These are phyloP conservation scores for Ptiloglossa arizonensis DNA, from an alignment of 1,140 invertebrate species.

Conservation along the genomic window DNA sequence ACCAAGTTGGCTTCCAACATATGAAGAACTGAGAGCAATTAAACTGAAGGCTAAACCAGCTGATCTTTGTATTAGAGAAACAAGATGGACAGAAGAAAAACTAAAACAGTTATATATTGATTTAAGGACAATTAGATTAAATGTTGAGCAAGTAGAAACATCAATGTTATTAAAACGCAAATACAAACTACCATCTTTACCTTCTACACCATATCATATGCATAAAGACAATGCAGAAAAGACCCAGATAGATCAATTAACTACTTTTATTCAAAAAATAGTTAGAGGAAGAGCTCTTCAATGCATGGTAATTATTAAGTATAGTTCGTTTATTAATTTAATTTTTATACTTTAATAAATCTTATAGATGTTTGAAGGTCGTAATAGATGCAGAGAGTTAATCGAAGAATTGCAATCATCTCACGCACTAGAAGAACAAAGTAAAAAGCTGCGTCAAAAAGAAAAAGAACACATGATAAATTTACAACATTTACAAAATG, in stretches of 20 bases:
- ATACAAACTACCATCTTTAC: constrained; percentile 77
- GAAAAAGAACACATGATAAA: constrained; percentile 79
- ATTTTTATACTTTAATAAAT: neutral
- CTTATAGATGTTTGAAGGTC: constrained; percentile 86
- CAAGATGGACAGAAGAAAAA: constrained; percentile 85
- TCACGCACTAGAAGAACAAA: constrained; percentile 83
- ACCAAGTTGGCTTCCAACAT: constrained; percentile 68
- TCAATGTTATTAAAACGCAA: constrained; percentile 59
- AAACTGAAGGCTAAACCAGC: constrained; percentile 65
- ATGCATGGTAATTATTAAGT: constrained; percentile 82
- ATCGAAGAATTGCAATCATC: constrained; percentile 87
- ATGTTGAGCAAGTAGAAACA: constrained; percentile 26
- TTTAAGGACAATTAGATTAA: constrained; percentile 76
- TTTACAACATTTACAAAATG: constrained; percentile 73
- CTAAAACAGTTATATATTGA: constrained; percentile 83
- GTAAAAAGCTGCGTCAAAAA: constrained; percentile 78
- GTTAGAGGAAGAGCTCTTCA: constrained; percentile 87
- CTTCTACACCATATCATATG: constrained; percentile 81
- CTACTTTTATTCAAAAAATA: constrained; percentile 85
- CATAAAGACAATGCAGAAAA: constrained; percentile 61
- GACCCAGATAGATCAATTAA: constrained; percentile 82
- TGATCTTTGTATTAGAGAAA: constrained; percentile 83
- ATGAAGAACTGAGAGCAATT: constrained; percentile 65
- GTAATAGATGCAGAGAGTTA: constrained; percentile 85
- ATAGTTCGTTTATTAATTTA: neutral